These are phyloP conservation scores for Bufo bufo DNA, from an alignment of 2,113 vertebrate species.

Conservation along the genomic window DNA sequence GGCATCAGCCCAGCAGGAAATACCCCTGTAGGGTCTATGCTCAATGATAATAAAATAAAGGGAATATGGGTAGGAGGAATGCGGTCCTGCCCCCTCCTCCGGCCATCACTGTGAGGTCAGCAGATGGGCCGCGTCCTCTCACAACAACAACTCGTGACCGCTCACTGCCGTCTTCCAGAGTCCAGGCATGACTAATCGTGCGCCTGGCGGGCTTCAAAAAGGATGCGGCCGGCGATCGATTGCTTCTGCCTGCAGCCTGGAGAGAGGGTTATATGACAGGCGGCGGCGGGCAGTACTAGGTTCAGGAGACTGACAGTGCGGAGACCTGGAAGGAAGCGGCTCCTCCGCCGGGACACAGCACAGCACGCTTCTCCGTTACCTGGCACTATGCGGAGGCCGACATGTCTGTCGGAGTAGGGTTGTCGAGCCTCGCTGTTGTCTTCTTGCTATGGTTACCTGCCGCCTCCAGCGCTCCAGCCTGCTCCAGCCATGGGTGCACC, in stretches of 20 bases:
- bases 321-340: neutral
- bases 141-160: neutral
- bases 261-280: neutral
- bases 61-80: too few species aligned
- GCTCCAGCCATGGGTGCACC: conserved; percentile 1
- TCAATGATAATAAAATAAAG: too few species aligned
- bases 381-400: conserved; percentile 8
- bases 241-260: neutral
- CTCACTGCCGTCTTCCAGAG: neutral
- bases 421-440: neutral
- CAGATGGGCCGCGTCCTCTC: too few species aligned
- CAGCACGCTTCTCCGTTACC: neutral
- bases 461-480: neutral
- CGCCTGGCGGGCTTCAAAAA: neutral
- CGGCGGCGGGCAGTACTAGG: neutral
- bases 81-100: too few species aligned
- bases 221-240: neutral
- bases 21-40: too few species aligned
- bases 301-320: neutral
- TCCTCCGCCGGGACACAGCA: too few species aligned
- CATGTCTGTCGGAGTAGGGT: conserved; percentile 22
- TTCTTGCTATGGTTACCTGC: neutral
- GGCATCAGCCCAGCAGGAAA: too few species aligned
- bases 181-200: neutral
- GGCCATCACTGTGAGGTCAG: too few species aligned